phyloP scores from a whole-genome alignment of 2,797 vertebrate genomes.

The Varecia variegata region DNA sequence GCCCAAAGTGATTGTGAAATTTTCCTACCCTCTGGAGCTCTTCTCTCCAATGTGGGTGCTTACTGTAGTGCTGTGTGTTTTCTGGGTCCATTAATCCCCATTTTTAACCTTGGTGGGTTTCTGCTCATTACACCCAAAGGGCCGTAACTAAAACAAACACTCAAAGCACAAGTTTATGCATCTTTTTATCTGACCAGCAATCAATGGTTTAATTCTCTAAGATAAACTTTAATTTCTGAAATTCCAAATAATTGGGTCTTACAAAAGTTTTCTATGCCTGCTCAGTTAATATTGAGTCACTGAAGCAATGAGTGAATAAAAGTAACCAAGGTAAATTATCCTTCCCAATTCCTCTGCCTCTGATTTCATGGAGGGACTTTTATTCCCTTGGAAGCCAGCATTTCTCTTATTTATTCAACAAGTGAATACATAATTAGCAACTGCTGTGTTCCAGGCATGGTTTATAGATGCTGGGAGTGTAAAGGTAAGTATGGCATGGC shows the following conservation, averaged over 20 bases:
- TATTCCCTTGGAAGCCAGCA: neutral
- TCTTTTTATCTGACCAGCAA: neutral
- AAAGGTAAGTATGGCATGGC: constrained; percentile 17
- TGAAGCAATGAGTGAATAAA: neutral
- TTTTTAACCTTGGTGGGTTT: neutral
- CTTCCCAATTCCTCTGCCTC: neutral
- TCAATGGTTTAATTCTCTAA: neutral
- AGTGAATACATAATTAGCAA: neutral
- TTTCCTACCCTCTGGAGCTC: neutral
- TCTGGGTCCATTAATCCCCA: neutral
- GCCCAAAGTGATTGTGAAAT: neutral
- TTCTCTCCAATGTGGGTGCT: neutral
- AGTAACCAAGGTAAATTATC: neutral
- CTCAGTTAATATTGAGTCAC: neutral
- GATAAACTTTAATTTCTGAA: neutral
- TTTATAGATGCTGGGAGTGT: neutral
- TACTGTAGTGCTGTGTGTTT: neutral
- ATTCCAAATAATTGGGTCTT: neutral
- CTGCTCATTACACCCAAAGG: neutral
- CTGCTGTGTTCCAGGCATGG: neutral
- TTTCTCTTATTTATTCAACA: constrained; percentile 2
- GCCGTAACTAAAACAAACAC: neutral
- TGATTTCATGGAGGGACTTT: neutral
- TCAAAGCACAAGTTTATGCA: neutral
- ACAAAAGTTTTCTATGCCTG: neutral